Conservation (phyloP, 2,797 vertebrate genomes). For the Molossus alvarezi region DNA sequence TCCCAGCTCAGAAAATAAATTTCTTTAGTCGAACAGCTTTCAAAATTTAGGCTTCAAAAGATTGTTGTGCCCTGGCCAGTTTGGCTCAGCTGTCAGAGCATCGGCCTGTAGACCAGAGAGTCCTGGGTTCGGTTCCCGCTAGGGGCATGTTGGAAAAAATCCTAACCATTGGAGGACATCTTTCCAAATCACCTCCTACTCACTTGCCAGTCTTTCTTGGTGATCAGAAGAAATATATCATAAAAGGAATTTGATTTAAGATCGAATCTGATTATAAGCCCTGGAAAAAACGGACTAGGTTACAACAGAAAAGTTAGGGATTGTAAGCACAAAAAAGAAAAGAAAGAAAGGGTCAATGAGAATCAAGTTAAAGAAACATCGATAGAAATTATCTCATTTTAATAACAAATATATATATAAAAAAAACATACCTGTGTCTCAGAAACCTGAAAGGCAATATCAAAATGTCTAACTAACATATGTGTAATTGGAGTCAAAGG, state of each 20-base stretch:
- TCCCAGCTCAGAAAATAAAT: not conserved
- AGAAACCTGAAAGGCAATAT: not conserved
- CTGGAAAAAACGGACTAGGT: not conserved
- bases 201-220: not conserved
- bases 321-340: not conserved
- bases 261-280: not conserved
- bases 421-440: not conserved
- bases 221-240: not conserved
- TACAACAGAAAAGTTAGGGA: not conserved
- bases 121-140: no score
- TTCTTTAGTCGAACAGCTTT: not conserved
- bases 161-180: not conserved
- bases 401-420: not conserved
- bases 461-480: not conserved
- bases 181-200: not conserved
- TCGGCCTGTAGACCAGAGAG: no score
- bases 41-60: not conserved
- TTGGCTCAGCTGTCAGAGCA: no score
- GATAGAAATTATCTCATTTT: not conserved
- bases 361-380: not conserved
- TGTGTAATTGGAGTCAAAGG: not conserved
- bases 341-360: no score
- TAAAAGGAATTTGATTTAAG: not conserved
- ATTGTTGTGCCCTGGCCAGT: no score
- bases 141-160: not conserved